Conservation (phyloP, 2,113 vertebrate genomes). For the Parotia lawesii region DNA sequence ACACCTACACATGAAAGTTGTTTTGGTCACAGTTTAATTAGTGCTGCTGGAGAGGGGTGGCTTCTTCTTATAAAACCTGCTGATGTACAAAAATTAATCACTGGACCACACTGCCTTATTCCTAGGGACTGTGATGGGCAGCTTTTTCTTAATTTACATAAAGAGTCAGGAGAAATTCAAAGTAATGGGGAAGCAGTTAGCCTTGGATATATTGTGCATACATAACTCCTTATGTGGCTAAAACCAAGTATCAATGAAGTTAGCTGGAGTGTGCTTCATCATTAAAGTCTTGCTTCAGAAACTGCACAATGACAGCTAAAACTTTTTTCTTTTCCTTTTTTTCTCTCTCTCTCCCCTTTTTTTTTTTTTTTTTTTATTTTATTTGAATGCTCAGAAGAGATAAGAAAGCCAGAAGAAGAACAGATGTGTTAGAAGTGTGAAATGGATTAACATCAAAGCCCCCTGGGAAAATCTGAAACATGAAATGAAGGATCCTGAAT, state of each 20-base stretch:
- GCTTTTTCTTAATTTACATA: not conserved
- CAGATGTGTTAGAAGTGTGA: slow-evolving; percentile 79
- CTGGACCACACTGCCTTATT: not conserved
- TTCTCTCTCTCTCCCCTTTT: accelerated
- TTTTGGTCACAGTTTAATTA: not conserved
- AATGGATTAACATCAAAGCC: slow-evolving; percentile 82
- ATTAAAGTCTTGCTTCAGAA: slow-evolving; percentile 66
- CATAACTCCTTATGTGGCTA: slow-evolving; percentile 2
- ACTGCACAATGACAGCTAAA: slow-evolving; percentile 64
- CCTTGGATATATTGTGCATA: not conserved
- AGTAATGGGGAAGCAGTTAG: not conserved
- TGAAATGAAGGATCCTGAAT: slow-evolving; percentile 77
- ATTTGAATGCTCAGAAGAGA: slow-evolving; percentile 73
- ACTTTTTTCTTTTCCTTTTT: slow-evolving; percentile 13
- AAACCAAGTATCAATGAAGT: slow-evolving; percentile 40
- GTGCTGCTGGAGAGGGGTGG: not conserved
- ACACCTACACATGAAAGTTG: not conserved
- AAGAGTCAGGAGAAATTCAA: not conserved
- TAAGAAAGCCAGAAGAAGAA: slow-evolving; percentile 76
- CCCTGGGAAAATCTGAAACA: slow-evolving; percentile 76
- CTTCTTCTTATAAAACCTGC: not conserved
- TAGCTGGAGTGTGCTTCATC: slow-evolving; percentile 46
- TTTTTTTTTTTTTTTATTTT: not conserved
- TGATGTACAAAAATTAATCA: not conserved
- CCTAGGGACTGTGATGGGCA: not conserved